Evolutionary conservation across 1,140 invertebrate species (phyloP).

Genomic region (Cydia strobilella): DNA sequence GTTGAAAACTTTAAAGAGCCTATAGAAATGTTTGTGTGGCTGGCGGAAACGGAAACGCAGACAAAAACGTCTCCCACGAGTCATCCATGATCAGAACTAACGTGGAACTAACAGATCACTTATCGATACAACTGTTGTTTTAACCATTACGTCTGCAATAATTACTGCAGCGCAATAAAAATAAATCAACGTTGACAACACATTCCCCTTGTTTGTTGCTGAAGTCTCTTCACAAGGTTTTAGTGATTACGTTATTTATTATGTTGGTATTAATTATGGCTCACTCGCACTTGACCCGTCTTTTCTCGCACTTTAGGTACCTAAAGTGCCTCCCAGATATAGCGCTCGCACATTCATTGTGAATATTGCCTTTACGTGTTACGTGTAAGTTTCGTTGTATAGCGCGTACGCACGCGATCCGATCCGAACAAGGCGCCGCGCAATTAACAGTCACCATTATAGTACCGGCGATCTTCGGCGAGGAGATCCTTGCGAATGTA

Average conservation of each 20-base stretch:
- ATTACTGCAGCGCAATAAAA: background rate
- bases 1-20: background rate
- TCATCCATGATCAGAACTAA: background rate
- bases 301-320: too few relatives aligned
- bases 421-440: background rate
- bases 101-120: background rate
- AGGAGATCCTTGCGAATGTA: background rate
- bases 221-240: background rate
- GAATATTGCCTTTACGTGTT: background rate
- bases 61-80: constrained; percentile 13
- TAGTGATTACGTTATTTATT: background rate
- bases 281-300: too few relatives aligned
- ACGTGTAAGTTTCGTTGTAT: background rate
- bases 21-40: background rate
- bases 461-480: background rate
- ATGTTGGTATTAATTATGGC: too few relatives aligned
- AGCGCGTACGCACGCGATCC: background rate
- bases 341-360: background rate
- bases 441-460: background rate
- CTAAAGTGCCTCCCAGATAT: too few relatives aligned
- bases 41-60: background rate
- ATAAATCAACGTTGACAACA: background rate
- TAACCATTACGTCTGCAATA: background rate
- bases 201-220: background rate
- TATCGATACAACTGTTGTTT: background rate